Percentiles rank a stretch among this genome's conserved stretches.
Evolutionary conservation across 2,797 vertebrate species (phyloP).

Genomic region (Pangasius macronema): DNA sequence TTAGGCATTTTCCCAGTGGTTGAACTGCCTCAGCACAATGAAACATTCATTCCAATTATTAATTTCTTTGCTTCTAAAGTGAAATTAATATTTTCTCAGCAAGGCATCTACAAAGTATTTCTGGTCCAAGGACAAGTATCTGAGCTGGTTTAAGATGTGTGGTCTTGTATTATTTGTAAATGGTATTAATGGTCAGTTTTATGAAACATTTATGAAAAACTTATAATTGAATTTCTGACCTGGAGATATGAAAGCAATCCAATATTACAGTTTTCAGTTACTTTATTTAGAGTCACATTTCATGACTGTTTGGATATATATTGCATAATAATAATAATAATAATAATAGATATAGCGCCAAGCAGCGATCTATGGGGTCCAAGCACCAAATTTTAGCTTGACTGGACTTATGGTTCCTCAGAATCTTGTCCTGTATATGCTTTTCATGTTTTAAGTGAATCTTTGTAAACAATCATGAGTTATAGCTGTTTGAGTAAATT

Average conservation of each 20-base stretch:
- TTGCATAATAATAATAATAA: background rate
- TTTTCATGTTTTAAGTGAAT: background rate
- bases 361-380: background rate
- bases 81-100: background rate
- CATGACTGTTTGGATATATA: background rate
- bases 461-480: background rate
- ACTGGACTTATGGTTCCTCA: background rate
- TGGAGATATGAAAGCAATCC: background rate
- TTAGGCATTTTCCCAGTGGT: background rate
- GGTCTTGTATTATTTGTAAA: constrained; percentile 60
- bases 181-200: constrained; percentile 66
- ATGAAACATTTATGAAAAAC: constrained; percentile 69
- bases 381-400: background rate
- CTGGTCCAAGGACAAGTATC: background rate
- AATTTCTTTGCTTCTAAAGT: constrained; percentile 5
- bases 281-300: constrained; percentile 58
- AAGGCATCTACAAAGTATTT: constrained; percentile 2
- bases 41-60: background rate
- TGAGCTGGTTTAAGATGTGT: constrained; percentile 28
- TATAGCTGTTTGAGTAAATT: background rate
- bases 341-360: background rate
- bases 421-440: background rate
- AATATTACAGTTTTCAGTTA: background rate
- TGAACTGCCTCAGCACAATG: background rate
- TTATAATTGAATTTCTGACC: constrained; percentile 65